Conservation (phyloP, 2,888 invertebrate genomes). For the Alcis repandata region DNA sequence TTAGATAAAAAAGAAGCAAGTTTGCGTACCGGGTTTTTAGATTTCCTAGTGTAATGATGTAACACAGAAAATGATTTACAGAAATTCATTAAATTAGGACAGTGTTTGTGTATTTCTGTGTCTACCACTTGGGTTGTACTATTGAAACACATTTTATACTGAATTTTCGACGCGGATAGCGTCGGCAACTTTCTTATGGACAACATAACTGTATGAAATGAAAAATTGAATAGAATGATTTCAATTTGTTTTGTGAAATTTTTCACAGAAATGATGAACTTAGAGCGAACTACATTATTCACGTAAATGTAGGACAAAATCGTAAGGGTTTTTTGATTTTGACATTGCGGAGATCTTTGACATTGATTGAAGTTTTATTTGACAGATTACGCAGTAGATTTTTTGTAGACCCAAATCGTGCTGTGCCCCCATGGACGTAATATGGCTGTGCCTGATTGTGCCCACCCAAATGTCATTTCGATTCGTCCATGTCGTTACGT, state of each 20-base stretch:
- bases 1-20: not conserved
- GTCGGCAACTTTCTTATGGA: constrained; percentile 73
- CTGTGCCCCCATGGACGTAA: no score
- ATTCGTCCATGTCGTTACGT: no score
- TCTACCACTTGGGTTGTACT: constrained; percentile 56
- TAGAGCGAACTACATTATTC: no score
- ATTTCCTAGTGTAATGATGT: constrained; percentile 68
- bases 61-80: constrained; percentile 73
- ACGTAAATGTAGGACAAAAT: constrained; percentile 1
- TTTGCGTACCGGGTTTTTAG: constrained; percentile 66
- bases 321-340: not conserved
- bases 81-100: constrained; percentile 62
- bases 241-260: not conserved
- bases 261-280: not conserved
- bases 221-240: not conserved
- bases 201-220: constrained; percentile 58
- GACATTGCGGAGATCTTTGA: no score
- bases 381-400: no score
- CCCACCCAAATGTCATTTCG: no score
- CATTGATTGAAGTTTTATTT: not conserved
- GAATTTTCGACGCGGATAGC: constrained; percentile 71
- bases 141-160: constrained; percentile 63
- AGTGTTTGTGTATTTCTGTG: constrained; percentile 63
- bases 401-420: no score
- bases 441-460: no score